These are phyloP conservation scores for Emydocephalus ijimae DNA, from an alignment of 2,113 vertebrate species.

Conservation along the genomic window DNA sequence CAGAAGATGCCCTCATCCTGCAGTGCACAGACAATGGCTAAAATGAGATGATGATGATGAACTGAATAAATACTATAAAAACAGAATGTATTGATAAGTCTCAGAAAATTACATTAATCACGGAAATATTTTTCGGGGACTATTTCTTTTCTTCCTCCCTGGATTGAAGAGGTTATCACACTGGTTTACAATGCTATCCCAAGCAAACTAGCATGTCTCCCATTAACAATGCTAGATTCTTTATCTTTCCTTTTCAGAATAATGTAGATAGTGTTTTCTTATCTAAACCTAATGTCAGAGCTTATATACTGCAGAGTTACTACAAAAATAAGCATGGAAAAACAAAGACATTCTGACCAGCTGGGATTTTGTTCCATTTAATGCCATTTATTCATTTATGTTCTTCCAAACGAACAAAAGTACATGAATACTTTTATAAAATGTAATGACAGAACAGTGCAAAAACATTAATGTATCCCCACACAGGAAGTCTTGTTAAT, in stretches of 20 bases:
- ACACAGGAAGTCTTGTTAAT: too few species aligned
- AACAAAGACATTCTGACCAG: background rate
- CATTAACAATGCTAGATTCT: background rate
- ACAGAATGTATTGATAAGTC: background rate
- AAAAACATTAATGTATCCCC: too few species aligned
- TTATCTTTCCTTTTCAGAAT: background rate
- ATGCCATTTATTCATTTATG: background rate
- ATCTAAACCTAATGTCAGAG: background rate
- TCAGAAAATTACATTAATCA: background rate
- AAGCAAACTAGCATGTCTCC: background rate
- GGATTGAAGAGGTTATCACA: background rate
- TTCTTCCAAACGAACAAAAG: background rate
- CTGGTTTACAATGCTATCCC: background rate
- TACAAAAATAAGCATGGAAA: background rate
- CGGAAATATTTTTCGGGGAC: background rate
- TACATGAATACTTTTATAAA: background rate
- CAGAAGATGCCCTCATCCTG: too few species aligned
- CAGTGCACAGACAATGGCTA: too few species aligned
- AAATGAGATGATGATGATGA: too few species aligned
- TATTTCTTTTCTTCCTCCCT: background rate
- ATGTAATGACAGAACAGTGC: background rate
- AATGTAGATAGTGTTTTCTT: background rate
- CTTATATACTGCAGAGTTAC: background rate
- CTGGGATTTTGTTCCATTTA: background rate
- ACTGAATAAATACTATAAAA: background rate